Base-by-base conservation (phyloP, 2,797 vertebrate species). In the Manis javanica region DNA sequence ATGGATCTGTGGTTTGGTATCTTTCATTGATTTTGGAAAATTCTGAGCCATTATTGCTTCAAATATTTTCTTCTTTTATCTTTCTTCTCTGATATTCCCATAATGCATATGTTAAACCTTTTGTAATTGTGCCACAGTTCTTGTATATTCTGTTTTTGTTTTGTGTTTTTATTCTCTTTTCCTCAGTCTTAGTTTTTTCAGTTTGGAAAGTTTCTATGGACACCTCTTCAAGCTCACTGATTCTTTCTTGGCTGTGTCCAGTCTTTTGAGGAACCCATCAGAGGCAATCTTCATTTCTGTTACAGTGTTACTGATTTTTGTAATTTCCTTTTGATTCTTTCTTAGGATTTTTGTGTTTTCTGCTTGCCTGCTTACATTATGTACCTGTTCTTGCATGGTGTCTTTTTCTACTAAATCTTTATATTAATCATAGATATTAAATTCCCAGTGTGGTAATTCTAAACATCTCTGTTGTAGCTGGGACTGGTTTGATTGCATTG, bases 231-330 rank as follows among this genome's bases (percentile, higher is more conserved):
- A 57, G 18, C 53, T 84, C n/a, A 51, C 64, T n/a, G 14, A 74
- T 63, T 82, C 74, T 91, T 87, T 72, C 55, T 79, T 14, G 37
- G 11, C 46, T 71, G 24, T 83, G 37, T 91, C 7, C 31, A 29
- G 14, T 71, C 42, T 64, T 21, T 16, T 78, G 39, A 39, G 59
- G 61, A 87, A 39, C 13, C 15, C 37, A 64, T 87, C 19, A 71
- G 49, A 85, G 24, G 39, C 55, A 51, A 53, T 95, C 78, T 87
- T 78, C 19, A 66, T 57, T 90, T 93, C 49, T 79, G 16, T 88
- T 87, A 57, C 7, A 72, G 26, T 82, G 39, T 74, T 94, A 49
- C 15, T 78, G 46, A 63, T 78, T 53, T 91, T 66, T 87, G 49
- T 91, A 29, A 72, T 66, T 96, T 91, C 11, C 83, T 82, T 82